phyloP scores from a whole-genome alignment of 2,888 invertebrate species.

The Petrolisthes manimaculis region DNA sequence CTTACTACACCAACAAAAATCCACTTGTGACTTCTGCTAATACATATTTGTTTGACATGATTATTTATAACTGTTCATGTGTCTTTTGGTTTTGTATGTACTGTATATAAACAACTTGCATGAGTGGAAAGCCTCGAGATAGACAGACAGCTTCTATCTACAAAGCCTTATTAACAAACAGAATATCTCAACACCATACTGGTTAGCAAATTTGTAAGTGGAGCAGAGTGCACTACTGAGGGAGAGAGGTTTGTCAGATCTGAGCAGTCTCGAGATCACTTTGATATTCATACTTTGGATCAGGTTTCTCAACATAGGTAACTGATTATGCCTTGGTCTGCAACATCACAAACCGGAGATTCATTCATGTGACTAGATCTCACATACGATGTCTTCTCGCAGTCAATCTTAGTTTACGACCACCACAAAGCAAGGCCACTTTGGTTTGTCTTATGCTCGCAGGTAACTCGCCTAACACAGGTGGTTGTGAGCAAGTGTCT shows the following conservation, averaged over 20 bases:
- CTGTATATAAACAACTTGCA: constrained; percentile 56
- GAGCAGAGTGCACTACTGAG: constrained; percentile 52
- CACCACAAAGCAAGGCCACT: constrained; percentile 64
- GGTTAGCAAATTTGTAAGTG: constrained; percentile 53
- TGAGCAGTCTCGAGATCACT: constrained; percentile 54
- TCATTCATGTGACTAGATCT: constrained; percentile 62
- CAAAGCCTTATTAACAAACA: constrained; percentile 47
- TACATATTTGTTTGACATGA: constrained; percentile 56
- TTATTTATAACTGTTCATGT: constrained; percentile 48
- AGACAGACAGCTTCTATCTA: constrained; percentile 55
- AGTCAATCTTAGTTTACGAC: constrained; percentile 60
- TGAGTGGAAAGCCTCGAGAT: constrained; percentile 58
- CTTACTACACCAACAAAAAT: constrained; percentile 59
- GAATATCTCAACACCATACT: constrained; percentile 55
- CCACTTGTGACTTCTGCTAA: constrained; percentile 63
- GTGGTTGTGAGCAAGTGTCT: constrained; percentile 61
- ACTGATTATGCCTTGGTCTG: constrained; percentile 56
- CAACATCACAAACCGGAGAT: constrained; percentile 49
- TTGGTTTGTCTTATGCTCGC: constrained; percentile 63
- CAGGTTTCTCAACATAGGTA: constrained; percentile 57
- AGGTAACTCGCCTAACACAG: constrained; percentile 59
- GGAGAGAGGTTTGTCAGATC: constrained; percentile 51
- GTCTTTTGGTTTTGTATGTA: constrained; percentile 55
- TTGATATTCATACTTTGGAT: constrained; percentile 56
- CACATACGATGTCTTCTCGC: constrained; percentile 59